These are phyloP conservation scores for Dolichotis patagonum DNA, from an alignment of 2,113 vertebrate genomes.

Conservation along the genomic window DNA sequence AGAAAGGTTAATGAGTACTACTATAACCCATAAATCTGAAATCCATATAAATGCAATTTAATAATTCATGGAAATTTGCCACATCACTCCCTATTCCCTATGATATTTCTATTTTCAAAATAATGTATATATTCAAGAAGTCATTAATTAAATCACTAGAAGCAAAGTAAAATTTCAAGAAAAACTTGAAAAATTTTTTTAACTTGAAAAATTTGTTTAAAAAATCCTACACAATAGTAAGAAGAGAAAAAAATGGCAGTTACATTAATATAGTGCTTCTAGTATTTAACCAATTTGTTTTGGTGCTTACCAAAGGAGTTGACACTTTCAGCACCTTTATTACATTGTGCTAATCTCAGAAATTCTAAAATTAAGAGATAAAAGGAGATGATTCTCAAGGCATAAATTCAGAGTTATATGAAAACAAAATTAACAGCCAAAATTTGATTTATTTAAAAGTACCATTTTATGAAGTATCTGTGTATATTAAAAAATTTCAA, in stretches of 20 bases:
- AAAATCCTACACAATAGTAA: not conserved
- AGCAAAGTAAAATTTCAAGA: not conserved
- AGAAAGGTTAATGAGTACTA: not conserved
- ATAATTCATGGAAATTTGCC: not conserved
- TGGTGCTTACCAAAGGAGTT: not conserved
- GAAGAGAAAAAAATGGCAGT: not conserved
- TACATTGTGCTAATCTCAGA: not conserved
- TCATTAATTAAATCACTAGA: not conserved
- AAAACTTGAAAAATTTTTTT: not conserved
- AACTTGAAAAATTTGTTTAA: not conserved
- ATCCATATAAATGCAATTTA: not conserved
- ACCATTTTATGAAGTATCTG: not conserved
- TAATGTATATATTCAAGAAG: not conserved
- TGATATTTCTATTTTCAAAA: not conserved
- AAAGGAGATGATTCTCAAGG: not conserved
- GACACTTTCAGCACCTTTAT: not conserved
- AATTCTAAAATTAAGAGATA: not conserved
- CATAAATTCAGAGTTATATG: not conserved
- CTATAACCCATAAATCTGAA: not conserved
- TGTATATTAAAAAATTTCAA: not conserved
- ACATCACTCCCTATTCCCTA: rapidly evolving
- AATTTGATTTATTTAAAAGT: not conserved
- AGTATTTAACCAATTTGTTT: not conserved
- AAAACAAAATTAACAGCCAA: constrained; percentile 13
- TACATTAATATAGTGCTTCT: not conserved